Base-by-base conservation (phyloP, 2,797 vertebrate species). In the Podarcis lilfordi region DNA sequence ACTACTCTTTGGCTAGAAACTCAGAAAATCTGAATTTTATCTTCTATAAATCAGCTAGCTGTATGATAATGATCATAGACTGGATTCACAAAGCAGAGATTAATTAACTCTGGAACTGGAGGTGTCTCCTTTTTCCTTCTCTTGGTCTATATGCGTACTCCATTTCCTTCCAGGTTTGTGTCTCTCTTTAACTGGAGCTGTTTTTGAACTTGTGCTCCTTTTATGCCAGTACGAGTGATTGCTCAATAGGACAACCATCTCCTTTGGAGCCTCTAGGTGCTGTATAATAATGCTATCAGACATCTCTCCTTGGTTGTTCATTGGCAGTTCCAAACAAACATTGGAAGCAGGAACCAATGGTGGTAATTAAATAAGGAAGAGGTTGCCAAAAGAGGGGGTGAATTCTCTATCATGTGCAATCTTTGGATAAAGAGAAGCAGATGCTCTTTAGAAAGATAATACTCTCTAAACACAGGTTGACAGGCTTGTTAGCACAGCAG, bases 351-450 rank as follows among this genome's bases (percentile, higher is more conserved):
- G 78, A 76, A 13, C 17, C 6, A 37, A 68, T 85, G 59, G 27
- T 76, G 35, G 61, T 69, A 89, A 89, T 86, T 89, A 86, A 82
- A n/a, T 59, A 43, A 55, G 45, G 83, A 82, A 89, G 78, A 86
- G 40, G 55, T 68, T 85, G 61, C 61, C 84, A 82, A 82, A 86
- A 76, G 59, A 86, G 27, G 3, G 32, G 79, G 43, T 40, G 71
- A 82, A 55, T 40, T 7, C 76, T 76, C 21, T 23, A 15, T 76
- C 78, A 29, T 29, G 21, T 87, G 69, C 37, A 68, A 45, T 87
- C 40, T 66, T 76, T 76, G 72, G 88, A 86, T 76, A 27, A 81
- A 82, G 68, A 64, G 8, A n/a, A 84, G 64, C 81, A 88, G 81
- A 77, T 88, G 81, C 64, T 79, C 75, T 84, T 84, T 40, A 71